These are phyloP conservation scores for Morone chrysops DNA, from an alignment of 2,113 vertebrate species.

Conservation along the genomic window DNA sequence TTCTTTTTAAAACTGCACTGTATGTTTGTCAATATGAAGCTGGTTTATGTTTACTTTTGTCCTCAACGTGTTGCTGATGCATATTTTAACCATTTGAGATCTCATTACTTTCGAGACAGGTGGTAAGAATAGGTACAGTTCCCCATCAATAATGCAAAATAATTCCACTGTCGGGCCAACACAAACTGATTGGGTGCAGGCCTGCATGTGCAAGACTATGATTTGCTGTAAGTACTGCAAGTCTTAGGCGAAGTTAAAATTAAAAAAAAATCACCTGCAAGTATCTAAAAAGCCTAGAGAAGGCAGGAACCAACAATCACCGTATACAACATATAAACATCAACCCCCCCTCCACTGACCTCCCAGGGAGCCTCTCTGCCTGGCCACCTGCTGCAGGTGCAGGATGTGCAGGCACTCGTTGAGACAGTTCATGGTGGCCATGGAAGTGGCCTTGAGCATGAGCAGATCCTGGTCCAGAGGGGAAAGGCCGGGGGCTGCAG, in stretches of 20 bases:
- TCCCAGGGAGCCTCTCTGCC: conserved; percentile 89
- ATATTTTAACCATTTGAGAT: conserved; percentile 76
- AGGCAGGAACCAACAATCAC: background rate
- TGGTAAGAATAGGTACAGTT: conserved; percentile 86
- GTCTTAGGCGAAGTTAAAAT: background rate
- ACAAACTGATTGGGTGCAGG: conserved; percentile 16
- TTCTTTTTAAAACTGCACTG: background rate
- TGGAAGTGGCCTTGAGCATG: conserved; percentile 98
- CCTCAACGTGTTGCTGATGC: conserved; percentile 65
- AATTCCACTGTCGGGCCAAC: conserved; percentile 88
- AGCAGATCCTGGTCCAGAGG: conserved; percentile 96
- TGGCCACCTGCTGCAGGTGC: conserved; percentile 93
- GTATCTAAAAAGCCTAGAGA: background rate
- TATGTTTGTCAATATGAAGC: conserved; percentile 19
- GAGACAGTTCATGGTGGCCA: conserved; percentile 98
- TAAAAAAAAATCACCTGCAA: background rate
- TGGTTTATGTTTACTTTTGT: conserved; percentile 5
- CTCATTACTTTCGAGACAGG: conserved; percentile 89
- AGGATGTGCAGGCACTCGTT: conserved; percentile 98
- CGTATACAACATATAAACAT: background rate
- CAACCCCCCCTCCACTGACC: conserved; percentile 80
- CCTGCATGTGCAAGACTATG: background rate
- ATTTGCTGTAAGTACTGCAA: conserved; percentile 11
- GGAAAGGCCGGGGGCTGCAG: conserved; percentile 90
- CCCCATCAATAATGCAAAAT: conserved; percentile 94